Evolutionary conservation across 2,888 invertebrate genomes (phyloP).

Genomic region (Drosophila atripex): DNA sequence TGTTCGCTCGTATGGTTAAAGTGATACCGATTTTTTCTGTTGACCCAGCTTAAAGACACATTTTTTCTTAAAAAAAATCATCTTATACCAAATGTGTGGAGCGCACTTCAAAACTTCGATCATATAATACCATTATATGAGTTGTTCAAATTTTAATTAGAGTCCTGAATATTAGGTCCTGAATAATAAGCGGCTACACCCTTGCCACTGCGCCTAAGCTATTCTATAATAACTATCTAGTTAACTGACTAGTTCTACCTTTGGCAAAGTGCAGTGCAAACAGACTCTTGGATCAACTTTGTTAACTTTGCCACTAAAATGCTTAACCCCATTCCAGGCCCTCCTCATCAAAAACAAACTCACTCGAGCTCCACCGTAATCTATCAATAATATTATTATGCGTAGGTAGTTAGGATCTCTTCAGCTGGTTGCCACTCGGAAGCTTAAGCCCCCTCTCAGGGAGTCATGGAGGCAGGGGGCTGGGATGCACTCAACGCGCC

Average conservation of each 20-base stretch:
- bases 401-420: constrained; percentile 35
- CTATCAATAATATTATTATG: constrained; percentile 77
- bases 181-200: no score
- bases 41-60: neutral
- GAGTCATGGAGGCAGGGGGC: neutral
- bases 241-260: constrained; percentile 23
- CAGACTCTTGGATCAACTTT: constrained; percentile 40
- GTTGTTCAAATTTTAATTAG: neutral
- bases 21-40: neutral
- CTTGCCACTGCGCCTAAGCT: constrained; percentile 1
- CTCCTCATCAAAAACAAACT: constrained; percentile 34
- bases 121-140: no score
- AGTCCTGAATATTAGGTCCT: neutral
- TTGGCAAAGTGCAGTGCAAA: constrained; percentile 33
- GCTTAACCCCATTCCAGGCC: constrained; percentile 45
- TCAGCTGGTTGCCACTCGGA: constrained; percentile 39
- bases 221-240: constrained; percentile 17
- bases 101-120: no score
- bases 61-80: no score
- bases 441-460: constrained; percentile 16
- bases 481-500: constrained; percentile 58
- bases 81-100: no score
- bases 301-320: constrained; percentile 36
- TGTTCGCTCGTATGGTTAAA: neutral
- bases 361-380: constrained; percentile 58